A percentile compares a stretch with the other conserved stretches of the same genome.
These are phyloP conservation scores for Pedionomus torquatus DNA, from an alignment of 2,113 vertebrate genomes.

Conservation along the genomic window DNA sequence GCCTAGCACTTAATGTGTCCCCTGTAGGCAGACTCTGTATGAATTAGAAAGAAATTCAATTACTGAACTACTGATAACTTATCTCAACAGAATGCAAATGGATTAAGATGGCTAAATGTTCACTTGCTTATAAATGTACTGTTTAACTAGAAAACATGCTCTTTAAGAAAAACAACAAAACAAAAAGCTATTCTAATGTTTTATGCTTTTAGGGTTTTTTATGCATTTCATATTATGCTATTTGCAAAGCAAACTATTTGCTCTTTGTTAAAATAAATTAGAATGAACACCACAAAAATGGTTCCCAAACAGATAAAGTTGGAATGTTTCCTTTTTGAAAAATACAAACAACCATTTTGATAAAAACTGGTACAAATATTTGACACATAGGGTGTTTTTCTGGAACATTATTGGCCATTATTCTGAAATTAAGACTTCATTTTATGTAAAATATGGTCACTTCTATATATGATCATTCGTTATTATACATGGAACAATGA, in stretches of 20 bases:
- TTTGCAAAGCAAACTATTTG: background rate
- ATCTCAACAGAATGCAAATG: conserved; percentile 75
- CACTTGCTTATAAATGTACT: conserved; percentile 34
- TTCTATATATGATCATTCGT: background rate
- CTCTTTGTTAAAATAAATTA: background rate
- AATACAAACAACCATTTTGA: background rate
- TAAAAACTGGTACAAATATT: background rate
- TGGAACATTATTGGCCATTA: background rate
- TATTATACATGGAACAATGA: background rate
- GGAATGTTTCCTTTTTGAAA: background rate
- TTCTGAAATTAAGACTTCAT: background rate
- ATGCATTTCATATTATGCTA: background rate
- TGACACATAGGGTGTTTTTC: background rate
- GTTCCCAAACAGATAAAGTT: background rate
- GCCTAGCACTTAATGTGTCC: conserved; percentile 71
- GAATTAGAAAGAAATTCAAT: conserved; percentile 78
- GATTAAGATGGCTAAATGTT: conserved; percentile 60
- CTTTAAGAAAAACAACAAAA: background rate
- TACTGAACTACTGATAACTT: conserved; percentile 74
- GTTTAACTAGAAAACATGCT: conserved; percentile 18
- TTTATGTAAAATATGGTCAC: background rate
- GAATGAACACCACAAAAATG: background rate
- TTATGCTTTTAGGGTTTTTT: background rate
- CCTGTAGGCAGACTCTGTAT: conserved; percentile 69
- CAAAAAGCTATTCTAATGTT: background rate